phyloP scores from a whole-genome alignment of 1,140 invertebrate genomes.

The Drosophila kurseongensis region DNA sequence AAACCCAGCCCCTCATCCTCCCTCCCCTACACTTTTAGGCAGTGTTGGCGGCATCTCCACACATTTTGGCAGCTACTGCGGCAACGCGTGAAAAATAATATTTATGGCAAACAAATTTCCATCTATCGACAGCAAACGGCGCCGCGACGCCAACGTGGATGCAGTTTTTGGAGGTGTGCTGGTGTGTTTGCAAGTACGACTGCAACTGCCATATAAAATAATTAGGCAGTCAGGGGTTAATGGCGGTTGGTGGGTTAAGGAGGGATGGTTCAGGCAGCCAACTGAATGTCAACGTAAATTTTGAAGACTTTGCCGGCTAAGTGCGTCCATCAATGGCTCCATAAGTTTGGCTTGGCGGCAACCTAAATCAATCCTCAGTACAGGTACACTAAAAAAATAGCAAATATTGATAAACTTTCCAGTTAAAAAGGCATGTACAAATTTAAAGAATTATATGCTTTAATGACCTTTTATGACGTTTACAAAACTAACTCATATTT shows the following conservation, averaged over 20 bases:
- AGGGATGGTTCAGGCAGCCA: neutral
- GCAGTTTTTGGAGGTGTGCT: conserved; percentile 29
- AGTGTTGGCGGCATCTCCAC: conserved; percentile 62
- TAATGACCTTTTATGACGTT: too few species aligned
- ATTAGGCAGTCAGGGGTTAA: conserved; percentile 69
- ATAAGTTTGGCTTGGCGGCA: conserved; percentile 66
- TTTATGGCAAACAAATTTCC: conserved; percentile 83
- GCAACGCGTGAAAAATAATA: conserved; percentile 75
- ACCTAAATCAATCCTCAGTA: conserved; percentile 71
- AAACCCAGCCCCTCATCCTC: conserved; percentile 8
- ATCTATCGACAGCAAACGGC: conserved; percentile 70
- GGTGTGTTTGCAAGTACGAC: conserved; percentile 13
- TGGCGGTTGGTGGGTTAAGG: neutral
- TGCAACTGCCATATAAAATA: conserved; percentile 68
- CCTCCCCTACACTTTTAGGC: neutral
- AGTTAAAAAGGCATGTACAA: too few species aligned
- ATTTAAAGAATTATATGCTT: too few species aligned
- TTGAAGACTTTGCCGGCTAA: conserved; percentile 45
- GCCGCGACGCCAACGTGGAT: conserved; percentile 61
- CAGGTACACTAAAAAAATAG: conserved; percentile 7
- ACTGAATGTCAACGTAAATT: conserved; percentile 72
- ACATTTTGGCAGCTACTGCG: conserved; percentile 64
- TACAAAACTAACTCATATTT: too few species aligned
- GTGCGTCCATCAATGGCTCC: conserved; percentile 70
- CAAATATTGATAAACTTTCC: too few species aligned